Conservation (phyloP, 1,140 invertebrate genomes). For the Bicyclus anynana region DNA sequence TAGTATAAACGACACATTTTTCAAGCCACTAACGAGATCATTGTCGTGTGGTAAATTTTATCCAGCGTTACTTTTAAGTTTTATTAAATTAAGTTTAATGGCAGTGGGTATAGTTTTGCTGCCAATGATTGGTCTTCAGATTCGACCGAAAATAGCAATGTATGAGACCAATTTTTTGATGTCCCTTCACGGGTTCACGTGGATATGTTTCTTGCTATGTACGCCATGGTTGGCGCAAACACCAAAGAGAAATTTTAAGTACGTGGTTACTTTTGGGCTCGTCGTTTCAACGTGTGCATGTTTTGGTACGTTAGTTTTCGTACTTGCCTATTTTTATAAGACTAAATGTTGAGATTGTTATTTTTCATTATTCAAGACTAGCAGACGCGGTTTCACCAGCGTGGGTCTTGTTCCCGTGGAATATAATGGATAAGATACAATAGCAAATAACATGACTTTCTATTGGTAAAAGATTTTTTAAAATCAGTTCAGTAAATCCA, state of each 20-base stretch:
- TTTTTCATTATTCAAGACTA: too few species aligned
- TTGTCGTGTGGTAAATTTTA: constrained; percentile 71
- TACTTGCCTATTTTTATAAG: too few species aligned
- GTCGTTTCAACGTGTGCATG: constrained; percentile 53
- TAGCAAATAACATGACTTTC: too few species aligned
- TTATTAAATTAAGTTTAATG: constrained; percentile 54
- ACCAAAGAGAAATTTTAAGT: constrained; percentile 70
- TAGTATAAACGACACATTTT: constrained; percentile 66
- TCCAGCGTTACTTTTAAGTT: constrained; percentile 60
- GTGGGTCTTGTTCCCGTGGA: too few species aligned
- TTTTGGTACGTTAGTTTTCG: constrained; percentile 54
- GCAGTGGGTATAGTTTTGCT: constrained; percentile 50
- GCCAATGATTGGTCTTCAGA: constrained; percentile 55
- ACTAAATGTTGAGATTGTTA: too few species aligned
- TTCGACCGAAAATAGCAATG: constrained; percentile 51
- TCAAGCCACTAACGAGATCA: constrained; percentile 65
- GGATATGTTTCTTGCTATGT: constrained; percentile 64
- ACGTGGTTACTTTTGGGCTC: constrained; percentile 54
- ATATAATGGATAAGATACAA: too few species aligned
- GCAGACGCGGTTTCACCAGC: too few species aligned
- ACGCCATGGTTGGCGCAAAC: constrained; percentile 69
- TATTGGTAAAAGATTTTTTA: too few species aligned
- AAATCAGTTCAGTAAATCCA: too few species aligned
- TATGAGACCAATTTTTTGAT: constrained; percentile 62
- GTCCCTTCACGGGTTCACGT: constrained; percentile 64